Evolutionary conservation across 2,797 vertebrate species (phyloP).

Genomic region (Botia almorhae): DNA sequence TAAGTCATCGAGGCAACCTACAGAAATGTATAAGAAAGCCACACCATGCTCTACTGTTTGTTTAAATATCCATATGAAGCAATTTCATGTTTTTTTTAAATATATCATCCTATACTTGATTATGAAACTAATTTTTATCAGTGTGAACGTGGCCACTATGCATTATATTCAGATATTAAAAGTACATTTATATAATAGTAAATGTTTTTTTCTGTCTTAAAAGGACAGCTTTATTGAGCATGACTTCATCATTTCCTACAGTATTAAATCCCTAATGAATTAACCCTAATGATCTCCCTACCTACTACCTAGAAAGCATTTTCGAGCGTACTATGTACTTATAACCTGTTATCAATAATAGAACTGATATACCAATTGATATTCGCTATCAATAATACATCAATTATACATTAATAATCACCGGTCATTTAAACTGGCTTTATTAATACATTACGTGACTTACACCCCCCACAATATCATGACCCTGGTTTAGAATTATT

Average conservation of each 20-base stretch:
- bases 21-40: no score
- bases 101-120: not conserved
- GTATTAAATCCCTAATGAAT: not conserved
- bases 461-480: not conserved
- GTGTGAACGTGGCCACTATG: not conserved
- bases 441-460: conserved; percentile 3
- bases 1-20: no score
- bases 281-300: not conserved
- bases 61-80: not conserved
- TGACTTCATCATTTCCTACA: not conserved
- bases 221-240: not conserved
- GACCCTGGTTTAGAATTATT: not conserved
- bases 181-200: not conserved
- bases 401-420: conserved; percentile 1
- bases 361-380: not conserved
- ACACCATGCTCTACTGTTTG: no score
- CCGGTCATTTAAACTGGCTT: not conserved
- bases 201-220: not conserved
- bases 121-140: not conserved
- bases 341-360: not conserved
- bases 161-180: not conserved
- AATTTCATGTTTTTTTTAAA: not conserved
- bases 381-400: not conserved
- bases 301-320: not conserved
- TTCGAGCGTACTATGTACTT: not conserved